Percentiles rank a stretch among this genome's conserved stretches.
phyloP scores from a whole-genome alignment of 2,888 invertebrate genomes.

The Tachina fera region DNA sequence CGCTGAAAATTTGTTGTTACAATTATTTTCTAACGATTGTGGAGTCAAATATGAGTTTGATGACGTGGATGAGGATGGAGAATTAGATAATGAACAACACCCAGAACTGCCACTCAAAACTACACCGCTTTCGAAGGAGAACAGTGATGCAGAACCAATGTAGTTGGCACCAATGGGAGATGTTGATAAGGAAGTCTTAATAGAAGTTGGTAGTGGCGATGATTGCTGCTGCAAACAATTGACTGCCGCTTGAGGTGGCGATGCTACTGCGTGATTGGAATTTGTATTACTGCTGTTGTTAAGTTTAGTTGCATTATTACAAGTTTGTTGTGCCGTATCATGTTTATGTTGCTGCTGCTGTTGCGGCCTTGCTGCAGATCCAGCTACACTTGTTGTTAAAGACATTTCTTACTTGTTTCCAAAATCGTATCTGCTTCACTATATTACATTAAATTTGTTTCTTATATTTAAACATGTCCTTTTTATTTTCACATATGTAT shows the following conservation, averaged over 20 bases:
- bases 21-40: slow-evolving; percentile 48
- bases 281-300: slow-evolving; percentile 27
- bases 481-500: slow-evolving; percentile 2
- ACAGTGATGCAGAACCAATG: slow-evolving; percentile 51
- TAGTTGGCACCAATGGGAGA: slow-evolving; percentile 52
- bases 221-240: slow-evolving; percentile 58
- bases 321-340: slow-evolving; percentile 43
- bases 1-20: slow-evolving; percentile 66
- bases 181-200: slow-evolving; percentile 50
- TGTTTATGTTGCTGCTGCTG: slow-evolving; percentile 34
- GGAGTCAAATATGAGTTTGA: slow-evolving; percentile 59
- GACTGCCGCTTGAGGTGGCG: slow-evolving; percentile 5
- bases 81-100: slow-evolving; percentile 60
- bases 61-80: slow-evolving; percentile 63
- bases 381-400: slow-evolving; percentile 51
- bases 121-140: slow-evolving; percentile 67
- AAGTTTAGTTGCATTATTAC: slow-evolving; percentile 11
- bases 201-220: slow-evolving; percentile 63
- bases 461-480: neutral
- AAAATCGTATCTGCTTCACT: neutral
- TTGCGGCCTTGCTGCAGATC: slow-evolving; percentile 54
- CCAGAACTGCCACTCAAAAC: slow-evolving; percentile 65
- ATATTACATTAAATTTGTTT: neutral
- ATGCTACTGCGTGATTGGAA: slow-evolving; percentile 24
- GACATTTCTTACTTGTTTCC: slow-evolving; percentile 50